A percentile compares a stretch with the other conserved stretches of the same genome.
Conservation (phyloP, 1,140 invertebrate species). For the Brachionus plicatilis region DNA sequence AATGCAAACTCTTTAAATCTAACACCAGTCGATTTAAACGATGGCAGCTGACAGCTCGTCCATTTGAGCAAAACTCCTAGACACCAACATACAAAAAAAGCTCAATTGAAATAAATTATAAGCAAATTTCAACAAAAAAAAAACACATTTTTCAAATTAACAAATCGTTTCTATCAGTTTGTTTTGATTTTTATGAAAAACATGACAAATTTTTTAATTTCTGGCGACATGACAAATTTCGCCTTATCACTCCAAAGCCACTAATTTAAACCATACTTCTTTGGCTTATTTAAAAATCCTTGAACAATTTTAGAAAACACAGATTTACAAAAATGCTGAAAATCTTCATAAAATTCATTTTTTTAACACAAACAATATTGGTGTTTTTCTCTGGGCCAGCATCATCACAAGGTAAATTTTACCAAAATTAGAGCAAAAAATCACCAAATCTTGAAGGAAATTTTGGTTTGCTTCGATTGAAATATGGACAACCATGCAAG, state of each 20-base stretch:
- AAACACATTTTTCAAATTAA: neutral
- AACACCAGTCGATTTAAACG: neutral
- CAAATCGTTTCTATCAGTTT: neutral
- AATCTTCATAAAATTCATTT: neutral
- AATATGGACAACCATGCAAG: neutral
- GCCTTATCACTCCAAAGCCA: neutral
- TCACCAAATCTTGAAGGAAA: neutral
- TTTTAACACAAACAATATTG: neutral
- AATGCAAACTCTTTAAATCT: neutral
- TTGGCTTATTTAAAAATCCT: neutral
- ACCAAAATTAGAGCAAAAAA: neutral
- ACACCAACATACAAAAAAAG: neutral
- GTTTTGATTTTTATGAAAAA: neutral
- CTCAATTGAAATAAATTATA: too few species aligned
- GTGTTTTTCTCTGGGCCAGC: neutral
- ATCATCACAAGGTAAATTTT: neutral
- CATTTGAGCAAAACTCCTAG: neutral
- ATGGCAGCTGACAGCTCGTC: neutral
- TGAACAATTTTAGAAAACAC: neutral
- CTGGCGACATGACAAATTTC: neutral
- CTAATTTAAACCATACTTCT: neutral
- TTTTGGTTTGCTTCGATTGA: neutral
- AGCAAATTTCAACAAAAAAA: too few species aligned
- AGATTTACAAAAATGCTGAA: neutral
- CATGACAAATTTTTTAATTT: neutral